Evolutionary conservation across 1,140 invertebrate genomes (phyloP).

Genomic region (Halotydeus destructor): DNA sequence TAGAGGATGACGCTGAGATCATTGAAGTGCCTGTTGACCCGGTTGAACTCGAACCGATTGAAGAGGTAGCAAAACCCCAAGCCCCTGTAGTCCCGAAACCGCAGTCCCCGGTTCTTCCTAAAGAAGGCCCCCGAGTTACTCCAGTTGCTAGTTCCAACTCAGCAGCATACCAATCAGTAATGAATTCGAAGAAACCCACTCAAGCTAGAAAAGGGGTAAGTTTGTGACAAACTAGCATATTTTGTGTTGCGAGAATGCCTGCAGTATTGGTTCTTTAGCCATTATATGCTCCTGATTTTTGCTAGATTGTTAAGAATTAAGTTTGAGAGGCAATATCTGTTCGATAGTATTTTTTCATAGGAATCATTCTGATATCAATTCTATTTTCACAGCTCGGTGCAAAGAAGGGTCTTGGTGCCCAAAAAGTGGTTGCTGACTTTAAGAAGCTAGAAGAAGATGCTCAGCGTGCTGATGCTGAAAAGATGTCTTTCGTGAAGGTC

Average conservation of each 20-base stretch:
- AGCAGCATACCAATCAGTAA: background rate
- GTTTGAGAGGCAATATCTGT: background rate
- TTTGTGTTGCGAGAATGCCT: constrained; percentile 14
- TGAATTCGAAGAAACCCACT: constrained; percentile 18
- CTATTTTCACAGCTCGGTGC: constrained; percentile 40
- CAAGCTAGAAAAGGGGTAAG: constrained; percentile 26
- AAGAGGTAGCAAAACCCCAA: background rate
- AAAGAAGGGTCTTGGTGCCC: constrained; percentile 88
- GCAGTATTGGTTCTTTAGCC: background rate
- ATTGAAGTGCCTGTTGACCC: background rate
- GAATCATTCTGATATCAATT: constrained; percentile 1
- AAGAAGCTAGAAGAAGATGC: constrained; percentile 82
- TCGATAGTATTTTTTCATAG: background rate
- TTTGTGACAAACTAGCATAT: constrained; percentile 13
- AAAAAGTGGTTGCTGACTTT: constrained; percentile 74
- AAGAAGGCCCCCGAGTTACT: too few relatives aligned
- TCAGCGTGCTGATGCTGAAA: constrained; percentile 50
- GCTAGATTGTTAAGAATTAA: constrained; percentile 1
- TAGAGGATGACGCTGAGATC: constrained; percentile 8
- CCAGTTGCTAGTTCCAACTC: background rate
- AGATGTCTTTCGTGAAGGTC: constrained; percentile 23
- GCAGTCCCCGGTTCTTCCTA: too few relatives aligned
- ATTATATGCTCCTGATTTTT: constrained; percentile 1
- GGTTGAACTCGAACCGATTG: background rate
- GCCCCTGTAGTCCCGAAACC: background rate